These are phyloP conservation scores for Acinonyx jubatus DNA, from an alignment of 2,113 vertebrate species.

Conservation along the genomic window DNA sequence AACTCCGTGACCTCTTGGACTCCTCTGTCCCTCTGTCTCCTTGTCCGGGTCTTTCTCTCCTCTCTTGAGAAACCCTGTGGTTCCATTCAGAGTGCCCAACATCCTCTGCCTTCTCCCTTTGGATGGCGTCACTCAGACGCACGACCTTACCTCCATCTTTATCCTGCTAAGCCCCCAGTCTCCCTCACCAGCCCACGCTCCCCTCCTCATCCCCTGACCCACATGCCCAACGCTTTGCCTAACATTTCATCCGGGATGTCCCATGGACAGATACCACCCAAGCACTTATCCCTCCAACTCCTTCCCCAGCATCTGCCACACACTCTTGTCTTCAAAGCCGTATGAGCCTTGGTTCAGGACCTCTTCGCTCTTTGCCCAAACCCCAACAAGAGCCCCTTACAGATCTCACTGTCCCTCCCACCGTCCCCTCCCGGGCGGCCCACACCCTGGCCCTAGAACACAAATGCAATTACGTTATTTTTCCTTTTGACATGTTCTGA, in stretches of 20 bases:
- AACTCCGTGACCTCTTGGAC: background rate
- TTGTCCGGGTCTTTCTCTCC: background rate
- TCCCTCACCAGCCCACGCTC: background rate
- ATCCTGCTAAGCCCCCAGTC: background rate
- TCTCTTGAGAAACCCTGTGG: background rate
- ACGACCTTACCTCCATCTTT: background rate
- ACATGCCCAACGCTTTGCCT: rapidly evolving
- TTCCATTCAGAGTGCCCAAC: background rate
- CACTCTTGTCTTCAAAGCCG: background rate
- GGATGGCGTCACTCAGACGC: background rate
- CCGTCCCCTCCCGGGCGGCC: rapidly evolving
- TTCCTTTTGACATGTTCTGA: background rate
- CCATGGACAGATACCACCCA: background rate
- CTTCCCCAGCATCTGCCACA: rapidly evolving
- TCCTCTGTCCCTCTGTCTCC: background rate
- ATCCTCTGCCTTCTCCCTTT: background rate
- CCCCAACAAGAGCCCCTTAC: background rate
- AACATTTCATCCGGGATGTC: background rate
- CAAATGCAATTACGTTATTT: rapidly evolving
- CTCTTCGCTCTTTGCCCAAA: background rate
- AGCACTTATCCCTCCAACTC: background rate
- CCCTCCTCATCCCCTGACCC: background rate
- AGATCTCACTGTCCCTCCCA: background rate
- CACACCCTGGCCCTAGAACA: background rate
- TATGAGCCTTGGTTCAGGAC: background rate